These are phyloP conservation scores for Phaonia tiefii DNA, from an alignment of 2,888 invertebrate genomes.

Conservation along the genomic window DNA sequence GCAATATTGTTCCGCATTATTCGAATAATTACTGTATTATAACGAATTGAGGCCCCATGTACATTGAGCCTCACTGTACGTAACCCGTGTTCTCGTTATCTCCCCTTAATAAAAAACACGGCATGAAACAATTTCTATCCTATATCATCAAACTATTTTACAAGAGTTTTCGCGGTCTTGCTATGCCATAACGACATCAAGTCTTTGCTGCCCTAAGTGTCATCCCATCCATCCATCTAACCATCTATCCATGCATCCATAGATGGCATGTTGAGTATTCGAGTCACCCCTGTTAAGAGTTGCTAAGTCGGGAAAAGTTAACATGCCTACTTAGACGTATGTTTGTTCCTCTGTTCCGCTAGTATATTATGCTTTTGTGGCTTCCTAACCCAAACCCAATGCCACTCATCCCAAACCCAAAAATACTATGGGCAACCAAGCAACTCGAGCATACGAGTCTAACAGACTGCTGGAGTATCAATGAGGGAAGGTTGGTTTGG, in stretches of 20 bases:
- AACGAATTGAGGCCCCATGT: too few species aligned
- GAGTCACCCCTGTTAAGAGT: constrained; percentile 8
- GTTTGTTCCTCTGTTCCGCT: constrained; percentile 19
- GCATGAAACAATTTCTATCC: constrained; percentile 34
- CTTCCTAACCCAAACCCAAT: constrained; percentile 33
- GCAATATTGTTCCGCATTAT: too few species aligned
- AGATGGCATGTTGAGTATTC: background rate
- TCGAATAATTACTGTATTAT: too few species aligned
- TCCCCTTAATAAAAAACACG: constrained; percentile 17
- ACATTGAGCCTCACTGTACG: too few species aligned
- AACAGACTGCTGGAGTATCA: background rate
- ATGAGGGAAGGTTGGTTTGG: background rate
- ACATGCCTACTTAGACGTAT: constrained; percentile 42
- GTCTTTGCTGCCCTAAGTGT: background rate
- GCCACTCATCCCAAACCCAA: constrained; percentile 15
- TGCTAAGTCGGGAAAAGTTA: constrained; percentile 32
- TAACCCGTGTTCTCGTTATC: too few species aligned
- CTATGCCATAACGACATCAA: background rate
- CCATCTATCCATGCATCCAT: background rate
- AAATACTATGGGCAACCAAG: constrained; percentile 1
- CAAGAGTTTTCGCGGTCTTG: constrained; percentile 1
- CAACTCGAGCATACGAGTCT: background rate
- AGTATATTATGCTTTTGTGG: constrained; percentile 44
- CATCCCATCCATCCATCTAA: too few species aligned
- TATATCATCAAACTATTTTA: constrained; percentile 26